Conservation (phyloP, 2,113 vertebrate species). For the Rhegmatorhina hoffmannsi region DNA sequence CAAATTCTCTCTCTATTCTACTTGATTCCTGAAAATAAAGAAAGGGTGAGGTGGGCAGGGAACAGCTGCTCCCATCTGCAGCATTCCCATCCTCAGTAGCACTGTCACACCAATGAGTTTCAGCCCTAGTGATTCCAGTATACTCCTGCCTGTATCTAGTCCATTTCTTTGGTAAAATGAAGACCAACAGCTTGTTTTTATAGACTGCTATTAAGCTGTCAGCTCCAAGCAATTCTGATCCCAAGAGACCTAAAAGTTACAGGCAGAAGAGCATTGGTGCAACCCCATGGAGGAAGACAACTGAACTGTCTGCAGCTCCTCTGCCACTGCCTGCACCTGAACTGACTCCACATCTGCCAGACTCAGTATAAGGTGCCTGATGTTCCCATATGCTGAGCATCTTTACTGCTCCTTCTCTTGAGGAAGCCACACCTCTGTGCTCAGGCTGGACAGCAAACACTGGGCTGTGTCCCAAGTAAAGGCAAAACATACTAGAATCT, state of each 20-base stretch:
- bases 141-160: neutral
- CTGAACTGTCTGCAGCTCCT: neutral
- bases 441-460: neutral
- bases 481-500: constrained; percentile 69
- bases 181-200: neutral
- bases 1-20: constrained; percentile 63
- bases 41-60: neutral
- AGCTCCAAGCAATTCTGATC: neutral
- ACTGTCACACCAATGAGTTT: neutral
- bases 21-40: constrained; percentile 66
- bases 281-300: neutral
- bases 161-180: neutral
- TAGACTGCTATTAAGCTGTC: neutral
- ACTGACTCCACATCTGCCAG: neutral
- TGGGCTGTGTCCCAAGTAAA: neutral
- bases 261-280: neutral
- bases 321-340: neutral
- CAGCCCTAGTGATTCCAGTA: neutral
- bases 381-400: neutral
- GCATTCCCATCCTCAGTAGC: neutral
- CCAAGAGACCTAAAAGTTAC: neutral
- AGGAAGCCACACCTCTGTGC: neutral
- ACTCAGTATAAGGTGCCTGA: neutral
- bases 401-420: neutral
- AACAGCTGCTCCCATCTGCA: neutral